Evolutionary conservation across 2,888 invertebrate species (phyloP), one percentile per base, ranked within the genome.

Genomic region (Atethmia centrago): DNA sequence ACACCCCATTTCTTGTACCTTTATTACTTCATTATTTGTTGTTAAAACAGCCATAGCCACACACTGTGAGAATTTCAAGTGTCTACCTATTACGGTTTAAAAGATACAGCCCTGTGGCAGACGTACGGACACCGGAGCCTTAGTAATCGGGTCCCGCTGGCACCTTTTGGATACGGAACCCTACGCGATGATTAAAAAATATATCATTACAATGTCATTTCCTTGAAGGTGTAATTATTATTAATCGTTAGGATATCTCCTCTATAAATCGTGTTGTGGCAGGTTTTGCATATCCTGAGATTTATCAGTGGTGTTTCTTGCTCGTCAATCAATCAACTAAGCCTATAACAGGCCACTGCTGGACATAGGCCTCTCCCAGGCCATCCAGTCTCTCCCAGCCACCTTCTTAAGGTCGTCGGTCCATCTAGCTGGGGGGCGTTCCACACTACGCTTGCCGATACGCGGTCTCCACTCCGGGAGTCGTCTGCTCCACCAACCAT

Each of bases 171-270:
- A 49, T n/a, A 49, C n/a, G 49, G 49, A 49, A 49, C 49, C n/a
- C 49, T 49, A 21, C 3, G 49, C n/a, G 49, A n/a, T 49, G 21
- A 51, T 51, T 10, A n/a, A n/a, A 51, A 51, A 51, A 51, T 9
- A 25, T 25, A 28, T 42, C 49, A 45, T 59, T 59, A 45, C 12
- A 51, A 25, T 59, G 58, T 51, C 21, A 72, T 72, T 51, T 31
- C 58, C 73, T 72, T 59, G 58, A 42, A 16, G 58, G 0, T 2
- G 0, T 42, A 42, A 49, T 42, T n/a, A 42, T 49, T 31, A 45
- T 42, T 42, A 3, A 72, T 71, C 2, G 7, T 28, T 19, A 4
- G 19, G 47, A 1, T 40, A 28, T 16, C 16, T 45, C 9, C 4
- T 19, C 9, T 47, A 28, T 28, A 16, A 40, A 40, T 40, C 3